Conservation (phyloP, 2,888 invertebrate species). For the Lissocephala sabroskyi region DNA sequence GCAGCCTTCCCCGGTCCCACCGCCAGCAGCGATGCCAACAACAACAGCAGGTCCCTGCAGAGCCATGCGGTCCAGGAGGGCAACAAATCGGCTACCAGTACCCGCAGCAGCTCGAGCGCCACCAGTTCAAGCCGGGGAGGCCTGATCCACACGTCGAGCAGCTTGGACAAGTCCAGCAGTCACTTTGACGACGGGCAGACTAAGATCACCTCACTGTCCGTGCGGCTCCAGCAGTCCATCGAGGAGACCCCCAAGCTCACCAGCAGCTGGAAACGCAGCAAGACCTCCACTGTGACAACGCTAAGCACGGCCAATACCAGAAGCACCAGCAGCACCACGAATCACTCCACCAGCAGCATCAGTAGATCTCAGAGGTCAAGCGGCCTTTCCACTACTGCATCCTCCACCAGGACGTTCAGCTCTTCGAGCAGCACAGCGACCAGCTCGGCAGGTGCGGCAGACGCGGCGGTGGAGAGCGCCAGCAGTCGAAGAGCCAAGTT, state of each 20-base stretch:
- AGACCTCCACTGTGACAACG: conserved; percentile 7
- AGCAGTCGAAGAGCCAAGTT: conserved; percentile 76
- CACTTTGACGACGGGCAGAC: conserved; percentile 28
- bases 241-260: conserved; percentile 68
- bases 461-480: conserved; percentile 49
- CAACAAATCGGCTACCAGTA: conserved; percentile 32
- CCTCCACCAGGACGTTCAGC: neutral
- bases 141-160: conserved; percentile 30
- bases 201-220: conserved; percentile 53
- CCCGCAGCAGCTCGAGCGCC: conserved; percentile 22
- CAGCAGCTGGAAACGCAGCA: conserved; percentile 27
- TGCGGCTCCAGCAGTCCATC: conserved; percentile 68
- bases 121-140: conserved; percentile 29
- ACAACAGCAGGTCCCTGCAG: conserved; percentile 14
- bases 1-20: conserved; percentile 2
- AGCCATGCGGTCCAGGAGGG: conserved; percentile 29
- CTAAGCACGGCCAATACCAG: conserved; percentile 35
- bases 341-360: conserved; percentile 9
- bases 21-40: conserved; percentile 11
- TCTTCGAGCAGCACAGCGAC: conserved; percentile 8
- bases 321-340: conserved; percentile 14
- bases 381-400: too few relatives aligned
- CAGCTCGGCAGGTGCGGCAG: conserved; percentile 7
- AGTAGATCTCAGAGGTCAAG: too few relatives aligned
- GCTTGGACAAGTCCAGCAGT: conserved; percentile 25